A percentile compares a stretch with the other conserved stretches of the same genome.
phyloP scores from a whole-genome alignment of 1,140 invertebrate species.

The Venustaconcha ellipsiformis region DNA sequence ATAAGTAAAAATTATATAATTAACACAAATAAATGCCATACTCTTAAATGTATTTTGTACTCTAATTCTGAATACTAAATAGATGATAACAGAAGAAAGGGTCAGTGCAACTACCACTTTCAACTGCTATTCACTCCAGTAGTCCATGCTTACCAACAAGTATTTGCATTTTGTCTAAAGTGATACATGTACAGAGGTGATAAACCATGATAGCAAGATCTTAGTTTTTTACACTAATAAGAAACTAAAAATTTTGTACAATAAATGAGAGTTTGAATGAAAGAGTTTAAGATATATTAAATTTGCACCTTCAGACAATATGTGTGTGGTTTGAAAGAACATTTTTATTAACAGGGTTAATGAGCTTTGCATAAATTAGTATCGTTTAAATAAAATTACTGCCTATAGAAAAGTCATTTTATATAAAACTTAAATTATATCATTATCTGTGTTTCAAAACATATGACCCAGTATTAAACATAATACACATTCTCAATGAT shows the following conservation, averaged over 20 bases:
- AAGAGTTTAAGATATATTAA: background rate
- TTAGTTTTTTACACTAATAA: background rate
- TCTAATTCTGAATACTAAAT: too few relatives aligned
- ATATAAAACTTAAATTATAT: background rate
- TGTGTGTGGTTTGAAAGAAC: background rate
- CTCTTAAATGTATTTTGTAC: too few relatives aligned
- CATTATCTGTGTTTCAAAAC: background rate
- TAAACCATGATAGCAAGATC: background rate
- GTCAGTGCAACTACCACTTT: too few relatives aligned
- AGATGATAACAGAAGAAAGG: too few relatives aligned
- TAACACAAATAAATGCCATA: too few relatives aligned
- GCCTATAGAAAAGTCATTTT: background rate
- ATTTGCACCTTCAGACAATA: background rate
- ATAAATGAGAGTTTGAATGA: background rate
- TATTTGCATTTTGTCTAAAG: background rate
- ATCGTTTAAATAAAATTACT: background rate
- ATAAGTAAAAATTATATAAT: too few relatives aligned
- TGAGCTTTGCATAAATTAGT: background rate
- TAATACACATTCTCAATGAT: background rate
- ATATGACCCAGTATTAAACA: background rate
- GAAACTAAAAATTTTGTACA: background rate
- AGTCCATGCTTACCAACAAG: slow-evolving; percentile 26
- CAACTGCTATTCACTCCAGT: too few relatives aligned
- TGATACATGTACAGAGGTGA: background rate
- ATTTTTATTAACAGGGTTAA: background rate